phyloP scores from a whole-genome alignment of 1,140 invertebrate genomes.

The Drosophila lacteicornis region DNA sequence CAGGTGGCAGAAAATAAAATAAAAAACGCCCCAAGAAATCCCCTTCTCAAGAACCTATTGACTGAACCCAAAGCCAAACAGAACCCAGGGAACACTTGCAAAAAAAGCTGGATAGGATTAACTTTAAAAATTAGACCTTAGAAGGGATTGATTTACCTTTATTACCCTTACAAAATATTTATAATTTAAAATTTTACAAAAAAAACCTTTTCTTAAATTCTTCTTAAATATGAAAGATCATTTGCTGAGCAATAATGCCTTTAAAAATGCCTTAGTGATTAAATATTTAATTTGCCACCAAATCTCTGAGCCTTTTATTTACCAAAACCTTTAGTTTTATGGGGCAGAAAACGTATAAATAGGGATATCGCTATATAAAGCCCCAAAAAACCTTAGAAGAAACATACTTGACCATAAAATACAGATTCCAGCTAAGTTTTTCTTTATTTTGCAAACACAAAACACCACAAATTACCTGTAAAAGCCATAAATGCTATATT shows the following conservation, averaged over 20 bases:
- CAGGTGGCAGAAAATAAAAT: constrained; percentile 38
- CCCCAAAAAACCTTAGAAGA: neutral
- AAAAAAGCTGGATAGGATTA: neutral
- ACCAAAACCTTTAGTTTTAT: neutral
- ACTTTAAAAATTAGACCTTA: too few species aligned
- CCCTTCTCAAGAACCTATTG: constrained; percentile 16
- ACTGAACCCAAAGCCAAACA: constrained; percentile 17
- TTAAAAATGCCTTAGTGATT: too few species aligned
- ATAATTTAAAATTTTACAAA: too few species aligned
- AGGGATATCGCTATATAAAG: neutral
- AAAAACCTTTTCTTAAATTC: too few species aligned
- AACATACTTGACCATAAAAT: too few species aligned
- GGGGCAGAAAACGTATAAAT: too few species aligned
- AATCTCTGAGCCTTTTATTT: neutral
- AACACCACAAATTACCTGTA: neutral
- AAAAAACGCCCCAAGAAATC: neutral
- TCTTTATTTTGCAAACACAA: too few species aligned
- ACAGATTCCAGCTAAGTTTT: too few species aligned
- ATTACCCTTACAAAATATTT: too few species aligned
- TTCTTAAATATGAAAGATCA: too few species aligned
- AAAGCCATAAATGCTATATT: neutral
- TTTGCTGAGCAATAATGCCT: too few species aligned
- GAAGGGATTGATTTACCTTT: too few species aligned
- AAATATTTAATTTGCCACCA: neutral
- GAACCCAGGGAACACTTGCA: neutral